Percentiles rank a stretch among this genome's conserved stretches.
Conservation (phyloP, 2,113 vertebrate species). For the Pyrgilauda ruficollis region DNA sequence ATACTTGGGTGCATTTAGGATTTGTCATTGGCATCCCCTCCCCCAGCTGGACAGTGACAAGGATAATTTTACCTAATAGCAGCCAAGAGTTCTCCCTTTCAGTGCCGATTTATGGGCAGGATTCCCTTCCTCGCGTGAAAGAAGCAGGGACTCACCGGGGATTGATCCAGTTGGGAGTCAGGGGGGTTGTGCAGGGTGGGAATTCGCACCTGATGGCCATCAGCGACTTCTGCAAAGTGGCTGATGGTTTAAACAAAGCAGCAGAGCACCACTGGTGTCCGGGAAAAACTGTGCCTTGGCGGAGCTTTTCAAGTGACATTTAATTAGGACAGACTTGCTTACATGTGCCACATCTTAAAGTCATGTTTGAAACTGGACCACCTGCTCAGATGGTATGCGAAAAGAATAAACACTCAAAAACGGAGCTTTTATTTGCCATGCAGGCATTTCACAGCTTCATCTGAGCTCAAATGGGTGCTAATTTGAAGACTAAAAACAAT, state of each 20-base stretch:
- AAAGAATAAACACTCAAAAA: background rate
- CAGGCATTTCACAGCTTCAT: background rate
- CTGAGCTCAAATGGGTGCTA: background rate
- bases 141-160: background rate
- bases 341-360: background rate
- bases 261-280: background rate
- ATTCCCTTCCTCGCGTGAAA: background rate
- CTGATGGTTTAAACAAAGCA: background rate
- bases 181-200: background rate
- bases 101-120: background rate
- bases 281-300: background rate
- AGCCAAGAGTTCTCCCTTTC: constrained; percentile 23
- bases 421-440: background rate
- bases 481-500: background rate
- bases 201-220: background rate
- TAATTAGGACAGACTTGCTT: background rate
- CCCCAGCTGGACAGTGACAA: background rate
- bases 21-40: constrained; percentile 1
- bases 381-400: background rate
- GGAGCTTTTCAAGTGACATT: background rate
- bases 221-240: background rate
- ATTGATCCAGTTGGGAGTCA: background rate
- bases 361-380: background rate
- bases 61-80: constrained; percentile 39
- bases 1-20: background rate